A percentile compares a stretch with the other conserved stretches of the same genome.
phyloP scores from a whole-genome alignment of 2,888 invertebrate species.

The Pollenia angustigena region DNA sequence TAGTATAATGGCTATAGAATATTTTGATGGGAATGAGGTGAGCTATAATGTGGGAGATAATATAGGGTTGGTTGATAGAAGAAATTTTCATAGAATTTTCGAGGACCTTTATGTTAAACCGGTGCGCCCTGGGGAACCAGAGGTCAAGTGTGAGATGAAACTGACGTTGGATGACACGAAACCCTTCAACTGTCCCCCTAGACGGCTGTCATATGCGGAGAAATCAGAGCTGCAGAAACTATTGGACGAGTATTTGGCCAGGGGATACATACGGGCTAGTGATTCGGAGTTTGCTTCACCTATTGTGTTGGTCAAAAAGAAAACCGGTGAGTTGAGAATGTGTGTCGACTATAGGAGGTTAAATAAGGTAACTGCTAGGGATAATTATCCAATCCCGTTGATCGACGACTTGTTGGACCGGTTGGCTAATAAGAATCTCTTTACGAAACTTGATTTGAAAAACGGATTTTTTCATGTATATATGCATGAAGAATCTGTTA shows the following conservation, averaged over 20 bases:
- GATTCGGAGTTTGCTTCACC: slow-evolving; percentile 49
- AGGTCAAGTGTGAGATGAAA: too few species aligned
- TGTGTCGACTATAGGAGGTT: slow-evolving; percentile 54
- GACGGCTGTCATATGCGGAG: slow-evolving; percentile 38
- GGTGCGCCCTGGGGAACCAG: too few species aligned
- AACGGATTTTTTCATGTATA: slow-evolving; percentile 59
- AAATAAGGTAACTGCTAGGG: slow-evolving; percentile 55
- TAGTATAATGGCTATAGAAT: too few species aligned
- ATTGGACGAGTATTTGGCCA: slow-evolving; percentile 44
- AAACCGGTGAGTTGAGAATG: slow-evolving; percentile 60
- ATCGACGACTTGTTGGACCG: slow-evolving; percentile 65
- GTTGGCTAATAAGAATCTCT: slow-evolving; percentile 46
- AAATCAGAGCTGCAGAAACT: slow-evolving; percentile 52
- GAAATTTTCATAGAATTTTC: too few species aligned
- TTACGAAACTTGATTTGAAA: slow-evolving; percentile 63
- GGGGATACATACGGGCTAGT: slow-evolving; percentile 47
- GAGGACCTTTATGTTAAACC: too few species aligned
- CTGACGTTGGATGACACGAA: too few species aligned
- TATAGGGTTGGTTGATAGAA: too few species aligned
- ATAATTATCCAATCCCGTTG: slow-evolving; percentile 59
- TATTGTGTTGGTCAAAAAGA: slow-evolving; percentile 51
- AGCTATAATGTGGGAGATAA: too few species aligned
- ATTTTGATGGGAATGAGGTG: too few species aligned
- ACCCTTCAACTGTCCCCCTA: slow-evolving; percentile 38
- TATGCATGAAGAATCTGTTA: slow-evolving; percentile 23